Evolutionary conservation across 2,888 invertebrate species (phyloP), one percentile per base, ranked within the genome.

Genomic region (Tachystola acroxantha): DNA sequence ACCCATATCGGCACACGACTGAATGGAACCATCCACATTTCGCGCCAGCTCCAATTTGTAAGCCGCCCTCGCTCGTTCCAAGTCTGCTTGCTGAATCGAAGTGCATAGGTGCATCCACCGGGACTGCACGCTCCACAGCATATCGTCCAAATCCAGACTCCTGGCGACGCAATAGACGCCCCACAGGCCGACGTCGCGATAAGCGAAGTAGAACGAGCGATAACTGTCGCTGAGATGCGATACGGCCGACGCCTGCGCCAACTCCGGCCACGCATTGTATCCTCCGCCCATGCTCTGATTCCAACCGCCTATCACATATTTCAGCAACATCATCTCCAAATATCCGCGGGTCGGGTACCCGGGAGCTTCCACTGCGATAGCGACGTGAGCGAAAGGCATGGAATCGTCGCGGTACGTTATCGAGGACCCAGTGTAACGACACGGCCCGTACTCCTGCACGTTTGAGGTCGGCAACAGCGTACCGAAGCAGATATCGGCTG

Each of bases 401-500:
- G 77, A 71, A 45, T 89, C 88, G 33, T 88, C 72, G 13, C 57
- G 65, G 37, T 39, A 66, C 11, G 45, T 9, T 1, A 54, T 56
- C 36, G 54, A 50, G 1, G 67, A 67, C 4, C 61, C 67, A 0
- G 67, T 66, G 34, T 48, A 71, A 0, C 73, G 57, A 24, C 42
- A 45, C 1, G 58, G 59, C 0, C 64, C 57, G 11, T 42, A 51
- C 2, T 62, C 57, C 0, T 53, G 48, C 10, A 39, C 36, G 2
- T 37, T 48, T 7, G 22, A 20, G 1, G 46, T 10, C 30, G 7
- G 34, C 12, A 28, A 10, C 29, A 70, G 39, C 56, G 91, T 89
- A 54, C 92, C 89, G 47, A 93, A 54, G 11, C 44, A 40, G 0
- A 39, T 67, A 22, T 90, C 70, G 1, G 91, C 92, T 14, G 90